phyloP scores from a whole-genome alignment of 2,113 vertebrate species.

The Ochotona curzoniae region DNA sequence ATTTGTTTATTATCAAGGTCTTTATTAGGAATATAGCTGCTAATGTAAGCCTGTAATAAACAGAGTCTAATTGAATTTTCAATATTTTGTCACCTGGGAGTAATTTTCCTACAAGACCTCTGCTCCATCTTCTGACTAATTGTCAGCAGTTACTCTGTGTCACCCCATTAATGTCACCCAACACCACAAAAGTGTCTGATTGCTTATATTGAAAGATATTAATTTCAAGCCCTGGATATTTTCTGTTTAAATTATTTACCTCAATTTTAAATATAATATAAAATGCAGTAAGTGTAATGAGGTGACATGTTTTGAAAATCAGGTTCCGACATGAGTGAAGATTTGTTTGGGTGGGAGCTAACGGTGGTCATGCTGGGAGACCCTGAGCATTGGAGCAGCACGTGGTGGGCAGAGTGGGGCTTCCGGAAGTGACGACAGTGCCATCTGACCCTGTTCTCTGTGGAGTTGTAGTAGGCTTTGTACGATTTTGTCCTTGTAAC shows the following conservation, averaged over 20 bases:
- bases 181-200: conserved; percentile 63
- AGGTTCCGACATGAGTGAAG: not conserved
- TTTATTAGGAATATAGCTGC: conserved; percentile 88
- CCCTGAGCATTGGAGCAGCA: accelerated
- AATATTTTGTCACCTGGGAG: conserved; percentile 89
- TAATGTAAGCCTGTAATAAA: conserved; percentile 89
- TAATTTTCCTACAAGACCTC: conserved; percentile 88
- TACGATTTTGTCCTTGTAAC: not conserved
- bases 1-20: conserved; percentile 89
- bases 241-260: conserved; percentile 69
- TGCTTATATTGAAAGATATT: conserved; percentile 50
- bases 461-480: not conserved
- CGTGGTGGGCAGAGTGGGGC: too few species aligned
- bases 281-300: conserved; percentile 40
- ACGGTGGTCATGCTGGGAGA: not conserved
- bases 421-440: too few species aligned
- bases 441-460: not conserved
- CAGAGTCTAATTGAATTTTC: conserved; percentile 91
- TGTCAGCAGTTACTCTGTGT: conserved; percentile 87
- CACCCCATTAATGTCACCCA: conserved; percentile 84
- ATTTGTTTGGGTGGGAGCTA: not conserved
- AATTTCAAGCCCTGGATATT: conserved; percentile 45
- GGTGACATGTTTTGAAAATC: conserved; percentile 13
- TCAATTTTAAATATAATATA: conserved; percentile 59
- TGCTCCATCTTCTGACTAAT: conserved; percentile 89